Evolutionary conservation across 2,113 vertebrate species (phyloP), one percentile per base, ranked within the genome.

Genomic region (Rhegmatorhina hoffmannsi): DNA sequence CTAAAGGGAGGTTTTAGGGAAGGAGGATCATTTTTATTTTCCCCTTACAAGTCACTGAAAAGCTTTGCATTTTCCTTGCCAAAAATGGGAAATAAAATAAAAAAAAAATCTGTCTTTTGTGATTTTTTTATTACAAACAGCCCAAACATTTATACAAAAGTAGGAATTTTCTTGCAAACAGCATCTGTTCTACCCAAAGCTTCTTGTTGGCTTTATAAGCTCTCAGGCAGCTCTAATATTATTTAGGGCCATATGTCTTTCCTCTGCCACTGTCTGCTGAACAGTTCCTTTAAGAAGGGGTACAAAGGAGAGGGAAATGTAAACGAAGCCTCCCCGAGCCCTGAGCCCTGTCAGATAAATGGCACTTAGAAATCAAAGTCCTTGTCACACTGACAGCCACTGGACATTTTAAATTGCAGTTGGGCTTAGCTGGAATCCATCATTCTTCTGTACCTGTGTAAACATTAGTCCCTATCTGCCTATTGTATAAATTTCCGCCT

Each of bases 111-210:
- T 81, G 72, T 15, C 49, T 53, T 33, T 11, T 88, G 43, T 53
- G 58, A 43, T 76, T 92, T 94, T 88, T 93, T 93, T 84, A 64
- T 92, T 92, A 33, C 36, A 63, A 96, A 58, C 68, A 86, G 66
- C 17, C 53, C 88, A 90, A 85, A 79, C 36, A 46, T 92, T 93
- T 90, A 67, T 77, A 86, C 15, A 93, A 46, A 93, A 91, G 66
- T 31, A 76, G 70, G 34, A 64, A 14, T 83, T 76, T 79, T 91
- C 78, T 87, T 87, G 67, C 67, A 83, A 84, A 76, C 70, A 85
- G 43, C 72, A 85, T 95, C 70, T 82, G 33, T 89, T 85, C 67
- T 50, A 76, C 34, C 26, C 36, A 40, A 70, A 24, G 29, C 46
- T 79, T 84, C 67, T 72, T 87, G 89, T 58, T 87, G 62, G 10